Base-by-base conservation (phyloP, 2,888 invertebrate species). In the Electrophaes corylata region DNA sequence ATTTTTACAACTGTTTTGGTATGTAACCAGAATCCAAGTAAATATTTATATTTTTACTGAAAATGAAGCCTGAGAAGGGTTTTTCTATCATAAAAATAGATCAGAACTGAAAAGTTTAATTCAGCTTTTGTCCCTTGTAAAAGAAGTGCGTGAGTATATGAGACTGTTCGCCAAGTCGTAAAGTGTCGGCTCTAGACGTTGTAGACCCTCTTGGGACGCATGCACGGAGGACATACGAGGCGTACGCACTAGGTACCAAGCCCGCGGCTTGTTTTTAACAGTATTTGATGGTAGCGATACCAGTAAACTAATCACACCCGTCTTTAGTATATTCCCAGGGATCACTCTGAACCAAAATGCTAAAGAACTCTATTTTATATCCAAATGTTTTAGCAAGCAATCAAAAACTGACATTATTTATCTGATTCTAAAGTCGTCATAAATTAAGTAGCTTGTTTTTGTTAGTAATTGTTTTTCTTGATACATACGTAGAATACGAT, bases 171-270 rank as follows among this genome's bases (percentile, higher is more conserved):
- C 67, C 62, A 53, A 63, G 66, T 62, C 54, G 62, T 71, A 70
- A 72, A 66, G 67, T 60, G 63, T 60, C 63, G 60, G 57, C 57
- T 50, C 44, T 62, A 64, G 55, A 63, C 62, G 62, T 61, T 66
- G 58, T 65, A 60, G 62, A 55, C 60, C 67, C 76, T 67, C 75
- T 3, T 3, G 75, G 72, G 76, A 73, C 57, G 50, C 69, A 65
- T 70, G 65, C 65, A 50, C 65, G 12, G 59, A 64, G 60, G 70
- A 67, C 69, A 62, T 47, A 35, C 46, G 49, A 54, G 39, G 23
- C 5, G 6, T 37, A 63, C 69, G 61, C 67, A 70, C 68, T 63
- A 39, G 8, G 10, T 10, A 6, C 0, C 1, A 4, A 6, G 26
- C 43, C 61, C 52, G 62, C 55, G 3, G 31, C 51, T 8, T 23